These are phyloP conservation scores for Beris morrisii DNA, from an alignment of 2,888 invertebrate species.

Conservation along the genomic window DNA sequence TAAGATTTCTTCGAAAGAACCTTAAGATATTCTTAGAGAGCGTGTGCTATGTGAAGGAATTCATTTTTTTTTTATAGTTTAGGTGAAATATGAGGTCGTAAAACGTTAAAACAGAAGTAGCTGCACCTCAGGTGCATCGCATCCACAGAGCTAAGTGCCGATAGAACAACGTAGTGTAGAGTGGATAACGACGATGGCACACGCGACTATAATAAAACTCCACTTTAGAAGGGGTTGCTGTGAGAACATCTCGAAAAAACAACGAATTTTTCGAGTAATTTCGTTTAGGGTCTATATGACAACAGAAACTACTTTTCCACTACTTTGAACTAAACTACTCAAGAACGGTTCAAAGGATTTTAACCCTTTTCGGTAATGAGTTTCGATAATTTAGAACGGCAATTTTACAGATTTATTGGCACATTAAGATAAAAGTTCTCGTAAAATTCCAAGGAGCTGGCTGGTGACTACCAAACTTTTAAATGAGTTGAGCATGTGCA, in stretches of 20 bases:
- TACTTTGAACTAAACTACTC: too few relatives aligned
- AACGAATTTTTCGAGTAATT: neutral
- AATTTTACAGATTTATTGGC: conserved; percentile 33
- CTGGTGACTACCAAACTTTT: conserved; percentile 1
- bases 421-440: conserved; percentile 33
- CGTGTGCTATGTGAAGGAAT: conserved; percentile 14
- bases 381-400: conserved; percentile 27
- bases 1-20: too few relatives aligned
- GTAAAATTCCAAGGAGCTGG: conserved; percentile 9
- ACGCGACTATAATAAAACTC: conserved; percentile 27
- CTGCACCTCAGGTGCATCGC: conserved; percentile 30
- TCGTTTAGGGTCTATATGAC: neutral
- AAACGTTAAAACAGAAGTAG: conserved; percentile 27
- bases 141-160: neutral
- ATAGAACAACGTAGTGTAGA: conserved; percentile 7
- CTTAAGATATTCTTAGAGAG: neutral
- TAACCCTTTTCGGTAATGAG: conserved; percentile 26
- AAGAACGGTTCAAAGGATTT: conserved; percentile 4
- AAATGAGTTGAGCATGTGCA: conserved; percentile 1
- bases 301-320: neutral
- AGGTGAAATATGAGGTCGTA: conserved; percentile 30
- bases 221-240: conserved; percentile 22
- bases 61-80: conserved; percentile 17
- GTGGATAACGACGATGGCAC: conserved; percentile 20
- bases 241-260: neutral